phyloP scores from a whole-genome alignment of 2,888 invertebrate genomes.

The Caenorhabditis wallacei region DNA sequence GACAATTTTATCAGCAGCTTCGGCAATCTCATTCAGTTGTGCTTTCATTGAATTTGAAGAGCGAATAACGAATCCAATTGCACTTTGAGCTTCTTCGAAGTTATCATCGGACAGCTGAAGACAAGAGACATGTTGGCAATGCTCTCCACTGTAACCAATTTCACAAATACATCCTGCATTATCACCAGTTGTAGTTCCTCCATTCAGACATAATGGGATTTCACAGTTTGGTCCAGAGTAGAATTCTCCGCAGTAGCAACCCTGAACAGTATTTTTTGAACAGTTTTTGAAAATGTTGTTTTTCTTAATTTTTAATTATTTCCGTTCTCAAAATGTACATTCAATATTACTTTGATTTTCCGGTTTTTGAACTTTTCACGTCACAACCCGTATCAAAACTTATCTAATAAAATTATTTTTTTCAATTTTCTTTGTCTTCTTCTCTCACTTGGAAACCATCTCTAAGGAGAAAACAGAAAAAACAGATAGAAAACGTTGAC shows the following conservation, averaged over 20 bases:
- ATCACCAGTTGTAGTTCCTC: conserved; percentile 57
- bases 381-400: background rate
- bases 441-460: conserved; percentile 8
- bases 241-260: conserved; percentile 75
- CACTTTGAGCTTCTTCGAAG: conserved; percentile 67
- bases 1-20: conserved; percentile 59
- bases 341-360: no score
- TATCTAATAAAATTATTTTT: background rate
- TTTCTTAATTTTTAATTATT: background rate
- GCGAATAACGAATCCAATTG: conserved; percentile 74
- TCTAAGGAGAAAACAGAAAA: conserved; percentile 3
- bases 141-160: conserved; percentile 67
- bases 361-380: conserved; percentile 2
- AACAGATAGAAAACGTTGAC: conserved; percentile 2
- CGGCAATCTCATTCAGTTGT: conserved; percentile 62
- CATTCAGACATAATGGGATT: conserved; percentile 70
- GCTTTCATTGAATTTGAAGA: conserved; percentile 66
- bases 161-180: conserved; percentile 63
- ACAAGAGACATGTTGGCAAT: conserved; percentile 69
- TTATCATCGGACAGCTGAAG: conserved; percentile 52
- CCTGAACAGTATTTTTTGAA: conserved; percentile 40
- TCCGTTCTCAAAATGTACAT: no score
- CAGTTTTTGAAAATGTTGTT: background rate
- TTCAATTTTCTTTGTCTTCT: background rate
- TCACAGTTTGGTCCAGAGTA: conserved; percentile 72